Conservation (phyloP, 2,888 invertebrate genomes). For the Tortricodes alternella region DNA sequence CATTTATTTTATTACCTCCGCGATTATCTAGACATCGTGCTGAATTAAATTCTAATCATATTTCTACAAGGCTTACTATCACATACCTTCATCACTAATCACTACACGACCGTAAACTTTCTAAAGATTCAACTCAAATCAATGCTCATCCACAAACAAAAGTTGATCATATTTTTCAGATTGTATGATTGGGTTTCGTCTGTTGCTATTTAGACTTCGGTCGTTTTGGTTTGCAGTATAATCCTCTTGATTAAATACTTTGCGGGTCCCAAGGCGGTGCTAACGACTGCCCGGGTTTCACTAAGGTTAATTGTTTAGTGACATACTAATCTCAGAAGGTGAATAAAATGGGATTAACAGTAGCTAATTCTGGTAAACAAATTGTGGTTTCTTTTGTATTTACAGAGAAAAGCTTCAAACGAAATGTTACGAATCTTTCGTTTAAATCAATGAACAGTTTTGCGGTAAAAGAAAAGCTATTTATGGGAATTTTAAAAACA, state of each 20-base stretch:
- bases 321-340: slow-evolving; percentile 27
- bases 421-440: background rate
- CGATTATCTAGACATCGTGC: no score
- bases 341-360: slow-evolving; percentile 15
- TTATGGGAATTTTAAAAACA: no score
- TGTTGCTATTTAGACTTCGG: background rate
- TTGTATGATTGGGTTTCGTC: background rate
- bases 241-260: slow-evolving; percentile 22
- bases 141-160: background rate
- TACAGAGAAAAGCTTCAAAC: background rate
- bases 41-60: background rate
- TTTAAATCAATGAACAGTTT: no score
- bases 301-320: slow-evolving; percentile 30
- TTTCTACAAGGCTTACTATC: background rate
- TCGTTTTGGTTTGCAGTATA: background rate
- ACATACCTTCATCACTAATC: background rate
- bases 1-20: no score
- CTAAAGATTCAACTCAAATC: background rate
- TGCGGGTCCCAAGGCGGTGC: slow-evolving; percentile 23
- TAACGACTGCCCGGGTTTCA: slow-evolving; percentile 18
- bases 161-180: background rate
- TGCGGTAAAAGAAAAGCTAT: no score
- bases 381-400: background rate
- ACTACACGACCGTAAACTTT: background rate
- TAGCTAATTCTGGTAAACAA: background rate